Percentiles rank a stretch among this genome's conserved stretches.
Conservation (phyloP, 2,888 invertebrate genomes). For the Cyclophora punctaria region DNA sequence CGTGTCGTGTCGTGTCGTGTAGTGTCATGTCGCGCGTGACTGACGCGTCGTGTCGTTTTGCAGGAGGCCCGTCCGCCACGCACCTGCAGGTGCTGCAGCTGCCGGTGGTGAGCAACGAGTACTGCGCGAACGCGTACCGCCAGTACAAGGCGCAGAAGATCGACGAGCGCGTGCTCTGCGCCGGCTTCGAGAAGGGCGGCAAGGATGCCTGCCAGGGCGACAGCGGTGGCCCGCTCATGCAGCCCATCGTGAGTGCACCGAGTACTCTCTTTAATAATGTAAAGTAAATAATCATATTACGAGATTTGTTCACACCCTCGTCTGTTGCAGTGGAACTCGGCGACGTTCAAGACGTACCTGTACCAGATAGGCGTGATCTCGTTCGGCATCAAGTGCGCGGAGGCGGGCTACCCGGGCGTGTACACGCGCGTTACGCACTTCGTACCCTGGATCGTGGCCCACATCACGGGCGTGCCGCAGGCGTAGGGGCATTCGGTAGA, state of each 20-base stretch:
- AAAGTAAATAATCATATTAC: no score
- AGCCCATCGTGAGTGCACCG: conserved; percentile 52
- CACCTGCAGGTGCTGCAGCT: conserved; percentile 81
- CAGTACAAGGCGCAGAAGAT: conserved; percentile 65
- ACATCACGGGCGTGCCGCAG: conserved; percentile 29
- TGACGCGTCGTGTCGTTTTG: no score
- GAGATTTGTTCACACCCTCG: no score
- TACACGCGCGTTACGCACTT: conserved; percentile 81
- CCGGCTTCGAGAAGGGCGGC: conserved; percentile 78
- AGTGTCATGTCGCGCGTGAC: no score
- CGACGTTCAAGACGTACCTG: conserved; percentile 43
- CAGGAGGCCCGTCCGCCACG: conserved; percentile 81
- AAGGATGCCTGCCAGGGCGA: conserved; percentile 87
- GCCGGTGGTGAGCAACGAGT: conserved; percentile 78
- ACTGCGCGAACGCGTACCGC: conserved; percentile 76
- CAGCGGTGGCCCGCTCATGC: conserved; percentile 88
- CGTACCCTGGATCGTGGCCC: conserved; percentile 78
- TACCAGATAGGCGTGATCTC: conserved; percentile 88
- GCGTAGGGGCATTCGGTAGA: not conserved
- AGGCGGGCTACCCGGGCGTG: conserved; percentile 87
- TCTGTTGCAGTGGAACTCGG: conserved; percentile 38
- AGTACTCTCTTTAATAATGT: no score
- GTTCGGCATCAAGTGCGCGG: conserved; percentile 88
- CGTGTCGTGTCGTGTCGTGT: no score
- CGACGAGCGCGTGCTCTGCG: conserved; percentile 81